Evolutionary conservation across 2,888 invertebrate species (phyloP), one percentile per base, ranked within the genome.

Genomic region (Epinotia brunnichana): DNA sequence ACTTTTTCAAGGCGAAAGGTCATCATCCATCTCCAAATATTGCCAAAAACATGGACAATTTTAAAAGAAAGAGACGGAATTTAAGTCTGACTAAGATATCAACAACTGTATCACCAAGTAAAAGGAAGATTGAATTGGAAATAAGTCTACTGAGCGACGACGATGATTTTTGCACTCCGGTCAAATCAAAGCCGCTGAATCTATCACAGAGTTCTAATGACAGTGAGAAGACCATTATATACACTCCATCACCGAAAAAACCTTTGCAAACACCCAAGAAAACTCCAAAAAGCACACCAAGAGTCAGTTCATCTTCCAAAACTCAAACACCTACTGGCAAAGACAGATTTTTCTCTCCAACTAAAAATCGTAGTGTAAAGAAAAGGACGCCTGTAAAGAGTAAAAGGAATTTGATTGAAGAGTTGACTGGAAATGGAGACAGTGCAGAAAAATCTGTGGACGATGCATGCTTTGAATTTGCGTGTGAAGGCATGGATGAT

Each of bases 301-400:
- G 56, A 75, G 74, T 66, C 15, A 76, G 77, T 39, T 62, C 77
- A 39, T 74, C 73, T 35, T 70, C 75, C 24, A 81, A 77, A 72
- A 74, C 59, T 13, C 74, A 35, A 44, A 80, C 76, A 54, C 78
- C 86, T 11, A 76, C 75, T 44, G 79, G 84, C 9, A 80, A 76
- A 21, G 78, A 76, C 3, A 89, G 83, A 73, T 90, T 81, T 76
- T 91, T 77, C 78, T 91, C 91, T 2, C 91, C 91, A 4, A 80
- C 77, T 2, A 91, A 90, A 76, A 91, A 90, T 71, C 81, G 86
- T 13, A 76, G 75, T 74, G 77, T 87, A 0, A 66, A 73, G 17
- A 81, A 83, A 69, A 84, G 71, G 61, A 79, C 81, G 64, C 84
- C 87, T 39, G 72, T 56, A 3, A 82, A 78, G 73, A 81, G 76